Conservation (phyloP, 1,140 invertebrate genomes). For the Oncopodura yosiiana region DNA sequence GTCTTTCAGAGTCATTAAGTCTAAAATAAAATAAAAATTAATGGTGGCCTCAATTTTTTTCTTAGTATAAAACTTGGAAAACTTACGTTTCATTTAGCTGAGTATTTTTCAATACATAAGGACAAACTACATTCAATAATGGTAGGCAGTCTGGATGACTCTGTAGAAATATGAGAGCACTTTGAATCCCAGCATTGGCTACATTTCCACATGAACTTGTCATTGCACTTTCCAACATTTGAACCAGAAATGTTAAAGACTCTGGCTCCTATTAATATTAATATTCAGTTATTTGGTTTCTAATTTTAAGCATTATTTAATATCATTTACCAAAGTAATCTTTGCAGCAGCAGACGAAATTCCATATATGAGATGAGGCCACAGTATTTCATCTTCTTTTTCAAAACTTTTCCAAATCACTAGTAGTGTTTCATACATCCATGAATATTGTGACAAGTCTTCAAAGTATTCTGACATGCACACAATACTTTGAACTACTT, state of each 20-base stretch:
- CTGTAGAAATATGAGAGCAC: constrained; percentile 27
- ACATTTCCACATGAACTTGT: constrained; percentile 22
- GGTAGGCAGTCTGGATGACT: constrained; percentile 21
- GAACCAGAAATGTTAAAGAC: constrained; percentile 8
- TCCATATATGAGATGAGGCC: constrained; percentile 30
- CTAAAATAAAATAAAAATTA: constrained; percentile 9
- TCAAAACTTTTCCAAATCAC: constrained; percentile 31
- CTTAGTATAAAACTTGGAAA: background rate
- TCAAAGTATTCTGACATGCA: constrained; percentile 32
- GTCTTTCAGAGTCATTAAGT: constrained; percentile 20
- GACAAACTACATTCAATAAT: constrained; percentile 23
- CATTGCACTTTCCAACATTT: constrained; percentile 22
- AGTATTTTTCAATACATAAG: constrained; percentile 25
- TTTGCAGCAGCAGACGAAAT: constrained; percentile 30
- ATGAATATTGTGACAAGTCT: constrained; percentile 19
- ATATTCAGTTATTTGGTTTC: too few relatives aligned
- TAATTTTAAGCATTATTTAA: too few relatives aligned
- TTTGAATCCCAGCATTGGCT: constrained; percentile 14
- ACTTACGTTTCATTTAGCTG: constrained; percentile 28
- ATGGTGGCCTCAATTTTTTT: background rate
- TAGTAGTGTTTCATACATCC: constrained; percentile 32
- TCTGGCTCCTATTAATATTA: constrained; percentile 19
- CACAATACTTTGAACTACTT: constrained; percentile 28
- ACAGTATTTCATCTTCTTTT: constrained; percentile 33
- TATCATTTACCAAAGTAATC: constrained; percentile 21